These are phyloP conservation scores for Syrista parreyssii DNA, from an alignment of 2,888 invertebrate species.

Conservation along the genomic window DNA sequence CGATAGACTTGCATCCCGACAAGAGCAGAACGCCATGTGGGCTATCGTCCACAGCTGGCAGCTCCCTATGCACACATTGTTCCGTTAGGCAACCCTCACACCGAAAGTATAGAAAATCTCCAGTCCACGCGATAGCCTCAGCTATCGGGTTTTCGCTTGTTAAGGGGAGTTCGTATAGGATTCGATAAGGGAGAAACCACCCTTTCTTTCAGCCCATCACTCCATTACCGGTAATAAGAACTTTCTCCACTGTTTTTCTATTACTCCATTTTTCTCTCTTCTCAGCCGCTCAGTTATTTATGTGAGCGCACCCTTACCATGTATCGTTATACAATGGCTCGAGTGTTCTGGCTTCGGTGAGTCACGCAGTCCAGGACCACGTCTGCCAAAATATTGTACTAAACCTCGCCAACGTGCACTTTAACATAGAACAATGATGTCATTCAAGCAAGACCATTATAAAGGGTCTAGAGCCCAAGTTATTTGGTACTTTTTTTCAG, in stretches of 20 bases:
- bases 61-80: constrained; percentile 29
- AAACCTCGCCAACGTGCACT: constrained; percentile 14
- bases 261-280: not conserved
- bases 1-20: constrained; percentile 52
- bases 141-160: not conserved
- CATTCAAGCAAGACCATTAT: constrained; percentile 30
- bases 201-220: not conserved
- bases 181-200: not conserved
- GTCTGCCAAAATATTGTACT: constrained; percentile 47
- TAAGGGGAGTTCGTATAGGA: not conserved
- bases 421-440: constrained; percentile 38
- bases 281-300: not conserved
- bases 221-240: not conserved
- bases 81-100: constrained; percentile 17
- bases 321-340: constrained; percentile 36
- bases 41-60: constrained; percentile 58
- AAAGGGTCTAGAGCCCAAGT: not conserved
- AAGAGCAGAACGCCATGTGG: constrained; percentile 56
- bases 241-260: not conserved
- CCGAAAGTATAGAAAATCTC: constrained; percentile 1
- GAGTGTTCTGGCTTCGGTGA: constrained; percentile 41
- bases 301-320: constrained; percentile 38
- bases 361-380: constrained; percentile 29
- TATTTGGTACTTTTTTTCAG: not conserved
- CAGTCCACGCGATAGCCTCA: not conserved